phyloP scores from a whole-genome alignment of 1,140 invertebrate species.

The Globodera ellingtonae region DNA sequence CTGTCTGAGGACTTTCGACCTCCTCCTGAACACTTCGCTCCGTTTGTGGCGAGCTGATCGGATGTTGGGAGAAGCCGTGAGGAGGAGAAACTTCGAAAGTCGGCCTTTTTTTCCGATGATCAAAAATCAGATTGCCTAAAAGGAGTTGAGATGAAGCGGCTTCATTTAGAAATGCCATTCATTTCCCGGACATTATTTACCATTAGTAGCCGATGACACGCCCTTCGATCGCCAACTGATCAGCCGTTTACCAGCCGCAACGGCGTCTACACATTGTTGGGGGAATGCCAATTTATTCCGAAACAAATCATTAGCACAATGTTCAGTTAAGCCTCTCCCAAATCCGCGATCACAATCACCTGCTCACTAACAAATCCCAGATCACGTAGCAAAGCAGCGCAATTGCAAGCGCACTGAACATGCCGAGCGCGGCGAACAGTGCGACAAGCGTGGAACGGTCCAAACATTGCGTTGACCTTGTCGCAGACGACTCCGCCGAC shows the following conservation, averaged over 20 bases:
- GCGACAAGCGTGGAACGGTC: conserved; percentile 7
- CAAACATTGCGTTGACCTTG: background rate
- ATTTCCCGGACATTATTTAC: background rate
- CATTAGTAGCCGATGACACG: background rate
- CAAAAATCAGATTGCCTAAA: background rate
- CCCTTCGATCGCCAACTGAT: background rate
- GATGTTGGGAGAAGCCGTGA: background rate
- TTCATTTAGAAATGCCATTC: no score
- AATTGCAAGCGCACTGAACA: background rate
- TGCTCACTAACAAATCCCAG: conserved; percentile 11
- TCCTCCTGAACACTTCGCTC: background rate
- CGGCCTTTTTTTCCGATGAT: background rate
- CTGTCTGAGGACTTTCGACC: background rate
- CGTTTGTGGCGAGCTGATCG: background rate
- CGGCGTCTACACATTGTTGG: background rate
- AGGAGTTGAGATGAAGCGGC: background rate
- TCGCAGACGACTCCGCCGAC: background rate
- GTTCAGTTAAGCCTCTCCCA: no score
- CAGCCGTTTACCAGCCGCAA: background rate
- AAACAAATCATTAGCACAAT: no score
- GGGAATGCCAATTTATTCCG: background rate
- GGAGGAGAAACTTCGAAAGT: background rate
- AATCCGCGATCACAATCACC: conserved; percentile 2
- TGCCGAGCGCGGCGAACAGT: conserved; percentile 1
- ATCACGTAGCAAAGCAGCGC: background rate